Evolutionary conservation across 2,113 vertebrate species (phyloP).

Genomic region (Chaetops frenatus): DNA sequence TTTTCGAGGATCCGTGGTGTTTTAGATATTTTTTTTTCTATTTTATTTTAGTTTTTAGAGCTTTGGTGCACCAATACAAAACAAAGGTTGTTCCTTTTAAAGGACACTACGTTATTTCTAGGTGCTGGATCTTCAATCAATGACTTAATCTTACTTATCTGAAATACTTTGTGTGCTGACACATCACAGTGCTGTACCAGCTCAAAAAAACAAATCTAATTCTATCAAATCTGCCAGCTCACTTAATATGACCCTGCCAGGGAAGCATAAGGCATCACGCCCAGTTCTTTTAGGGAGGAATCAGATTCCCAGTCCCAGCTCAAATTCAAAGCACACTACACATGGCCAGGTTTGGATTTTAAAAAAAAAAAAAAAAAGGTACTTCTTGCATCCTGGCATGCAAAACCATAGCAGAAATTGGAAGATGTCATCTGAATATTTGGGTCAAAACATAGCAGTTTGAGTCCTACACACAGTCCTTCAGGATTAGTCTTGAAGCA

Average conservation of each 20-base stretch:
- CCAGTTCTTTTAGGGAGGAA: neutral
- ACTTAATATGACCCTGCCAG: constrained; percentile 21
- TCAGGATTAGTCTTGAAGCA: neutral
- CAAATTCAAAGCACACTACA: neutral
- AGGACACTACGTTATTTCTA: neutral
- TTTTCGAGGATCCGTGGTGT: neutral
- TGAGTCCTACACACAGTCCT: neutral
- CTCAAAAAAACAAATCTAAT: neutral
- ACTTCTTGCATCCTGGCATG: neutral
- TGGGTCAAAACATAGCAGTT: neutral
- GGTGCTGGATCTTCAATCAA: neutral
- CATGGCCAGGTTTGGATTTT: rapidly evolving
- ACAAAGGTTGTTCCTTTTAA: neutral
- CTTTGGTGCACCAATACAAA: neutral
- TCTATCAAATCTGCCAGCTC: constrained; percentile 32
- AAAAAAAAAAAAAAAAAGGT: neutral
- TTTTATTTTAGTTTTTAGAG: neutral
- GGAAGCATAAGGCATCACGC: neutral
- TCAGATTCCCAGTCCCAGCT: neutral
- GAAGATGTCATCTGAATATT: neutral
- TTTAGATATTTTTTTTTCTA: neutral
- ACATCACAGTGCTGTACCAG: constrained; percentile 5
- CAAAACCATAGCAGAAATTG: neutral
- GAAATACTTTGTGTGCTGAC: constrained; percentile 33
- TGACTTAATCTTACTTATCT: constrained; percentile 19